phyloP scores from a whole-genome alignment of 2,888 invertebrate genomes.

The Epicampocera succincta region DNA sequence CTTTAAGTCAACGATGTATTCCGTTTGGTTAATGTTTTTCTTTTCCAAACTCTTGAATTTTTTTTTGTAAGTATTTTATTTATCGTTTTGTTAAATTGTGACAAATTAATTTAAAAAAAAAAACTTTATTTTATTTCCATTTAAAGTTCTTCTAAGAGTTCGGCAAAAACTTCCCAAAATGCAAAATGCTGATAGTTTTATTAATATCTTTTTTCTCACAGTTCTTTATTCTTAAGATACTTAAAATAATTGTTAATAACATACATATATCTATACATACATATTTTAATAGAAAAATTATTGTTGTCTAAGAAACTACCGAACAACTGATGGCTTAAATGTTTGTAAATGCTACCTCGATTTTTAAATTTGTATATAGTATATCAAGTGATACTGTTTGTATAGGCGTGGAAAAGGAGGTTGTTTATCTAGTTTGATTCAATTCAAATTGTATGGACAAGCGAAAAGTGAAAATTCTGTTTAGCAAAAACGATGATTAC shows the following conservation, averaged over 20 bases:
- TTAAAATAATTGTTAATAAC: slow-evolving; percentile 27
- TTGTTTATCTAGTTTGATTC: too few species aligned
- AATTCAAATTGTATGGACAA: too few species aligned
- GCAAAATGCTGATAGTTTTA: slow-evolving; percentile 17
- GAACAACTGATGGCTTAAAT: slow-evolving; percentile 44
- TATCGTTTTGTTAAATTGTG: background rate
- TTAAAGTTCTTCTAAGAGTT: slow-evolving; percentile 61
- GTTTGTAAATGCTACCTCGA: slow-evolving; percentile 67
- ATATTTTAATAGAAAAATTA: slow-evolving; percentile 19
- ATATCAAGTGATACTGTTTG: too few species aligned
- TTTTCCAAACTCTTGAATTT: background rate
- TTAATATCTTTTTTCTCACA: slow-evolving; percentile 2
- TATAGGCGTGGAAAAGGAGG: too few species aligned
- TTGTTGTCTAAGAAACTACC: slow-evolving; percentile 21
- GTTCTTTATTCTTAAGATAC: slow-evolving; percentile 18
- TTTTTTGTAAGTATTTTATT: slow-evolving; percentile 6
- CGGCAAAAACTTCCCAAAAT: slow-evolving; percentile 48
- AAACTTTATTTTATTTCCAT: slow-evolving; percentile 7
- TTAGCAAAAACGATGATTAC: too few species aligned
- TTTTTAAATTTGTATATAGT: background rate
- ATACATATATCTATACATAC: background rate
- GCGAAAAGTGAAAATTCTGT: too few species aligned
- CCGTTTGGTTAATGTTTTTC: background rate
- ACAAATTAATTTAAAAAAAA: background rate
- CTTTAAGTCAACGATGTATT: too few species aligned